These are phyloP conservation scores for Indicator maculatus DNA, from an alignment of 2,113 vertebrate genomes.

Conservation along the genomic window DNA sequence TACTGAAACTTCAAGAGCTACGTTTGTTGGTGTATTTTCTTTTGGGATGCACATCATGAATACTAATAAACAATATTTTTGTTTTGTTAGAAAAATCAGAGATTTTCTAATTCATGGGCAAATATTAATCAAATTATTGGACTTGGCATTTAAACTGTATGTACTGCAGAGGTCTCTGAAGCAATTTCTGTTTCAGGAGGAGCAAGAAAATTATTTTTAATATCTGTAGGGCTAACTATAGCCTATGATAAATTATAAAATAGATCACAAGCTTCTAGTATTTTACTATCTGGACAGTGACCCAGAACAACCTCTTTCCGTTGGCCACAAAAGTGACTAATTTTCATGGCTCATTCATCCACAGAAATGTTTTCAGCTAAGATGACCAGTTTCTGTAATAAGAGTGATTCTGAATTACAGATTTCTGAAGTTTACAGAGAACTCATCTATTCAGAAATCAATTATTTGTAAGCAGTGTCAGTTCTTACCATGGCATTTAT, in stretches of 20 bases:
- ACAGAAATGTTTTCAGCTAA: not conserved
- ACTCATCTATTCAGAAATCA: not conserved
- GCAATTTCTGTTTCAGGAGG: constrained; percentile 15
- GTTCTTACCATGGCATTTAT: not conserved
- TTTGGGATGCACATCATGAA: not conserved
- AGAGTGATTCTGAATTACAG: not conserved
- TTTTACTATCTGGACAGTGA: constrained; percentile 48
- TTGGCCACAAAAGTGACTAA: constrained; percentile 30
- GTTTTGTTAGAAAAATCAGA: not conserved
- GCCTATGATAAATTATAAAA: constrained; percentile 38
- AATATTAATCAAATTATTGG: not conserved
- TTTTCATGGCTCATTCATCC: constrained; percentile 21
- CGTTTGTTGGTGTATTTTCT: not conserved
- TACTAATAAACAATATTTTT: not conserved
- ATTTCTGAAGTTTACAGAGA: constrained; percentile 3
- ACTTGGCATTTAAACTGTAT: not conserved
- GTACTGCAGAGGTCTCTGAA: not conserved
- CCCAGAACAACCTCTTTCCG: constrained; percentile 25
- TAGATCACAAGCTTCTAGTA: constrained; percentile 29
- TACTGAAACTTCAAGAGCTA: not conserved
- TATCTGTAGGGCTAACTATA: constrained; percentile 34
- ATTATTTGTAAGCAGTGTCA: not conserved
- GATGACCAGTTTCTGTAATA: not conserved
- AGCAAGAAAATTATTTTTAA: not conserved
- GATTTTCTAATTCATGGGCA: not conserved